Evolutionary conservation across 2,888 invertebrate genomes (phyloP), one percentile per base, ranked within the genome.

Genomic region (Boloria selene): DNA sequence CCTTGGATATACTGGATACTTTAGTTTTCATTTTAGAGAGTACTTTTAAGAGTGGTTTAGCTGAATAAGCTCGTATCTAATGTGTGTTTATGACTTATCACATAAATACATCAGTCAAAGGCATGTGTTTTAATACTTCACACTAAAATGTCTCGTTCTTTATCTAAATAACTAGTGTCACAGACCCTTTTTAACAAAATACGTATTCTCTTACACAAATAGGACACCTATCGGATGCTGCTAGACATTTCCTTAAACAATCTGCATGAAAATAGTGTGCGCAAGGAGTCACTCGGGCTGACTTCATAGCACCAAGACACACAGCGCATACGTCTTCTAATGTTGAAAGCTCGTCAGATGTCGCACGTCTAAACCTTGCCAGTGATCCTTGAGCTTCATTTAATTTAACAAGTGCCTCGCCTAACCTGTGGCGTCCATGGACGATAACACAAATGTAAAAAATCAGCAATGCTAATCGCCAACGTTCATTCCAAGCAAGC

Each of bases 271-370:
- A 96, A 80, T 95, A 93, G 80, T 96, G 96, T 59, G 95, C 95
- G 79, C 96, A 96, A 0, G 96, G 96, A 0, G 96, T 96, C 13
- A 96, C 94, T 49, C 96, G 91, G 0, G 96, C 96, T 7, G 94
- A 93, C 61, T 88, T 88, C 96, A 96, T 96, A 1, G 88, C 80
- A 70, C 94, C 95, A 47, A 96, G 90, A 76, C 96, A 96, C 4
- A 96, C 95, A 0, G 96, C 95, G 80, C 96, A 96, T 0, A 96
- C 95, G 75, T 96, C 96, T 75, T 96, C 96, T 67, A 95, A 93
- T 52, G 93, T 93, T 13, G 92, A 89, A 49, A 96, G 92, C 77
- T 96, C 96, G 13, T 94, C 94, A 0, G 80, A 65, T 3, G 95
- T 94, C 22, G 96, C 96, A 13, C 93, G 90, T 51, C 95, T 86